Conservation (phyloP, 2,797 vertebrate species). For the Mallotus villosus region DNA sequence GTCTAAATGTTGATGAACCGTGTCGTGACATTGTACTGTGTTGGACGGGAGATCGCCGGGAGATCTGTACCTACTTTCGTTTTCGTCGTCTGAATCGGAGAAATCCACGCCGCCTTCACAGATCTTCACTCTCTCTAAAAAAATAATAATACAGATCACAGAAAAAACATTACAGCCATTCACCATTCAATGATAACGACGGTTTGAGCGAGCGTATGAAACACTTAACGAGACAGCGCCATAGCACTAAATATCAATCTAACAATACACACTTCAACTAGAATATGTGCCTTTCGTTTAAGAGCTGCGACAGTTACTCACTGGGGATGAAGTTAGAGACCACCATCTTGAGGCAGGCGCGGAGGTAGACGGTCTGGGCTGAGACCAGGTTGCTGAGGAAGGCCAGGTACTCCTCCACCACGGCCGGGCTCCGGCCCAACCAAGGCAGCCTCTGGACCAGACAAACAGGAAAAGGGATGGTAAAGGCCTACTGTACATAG, state of each 20-base stretch:
- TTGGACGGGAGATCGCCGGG: not conserved
- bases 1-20: no score
- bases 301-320: constrained; percentile 53
- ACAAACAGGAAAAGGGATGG: not conserved
- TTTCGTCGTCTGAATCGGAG: constrained; percentile 94
- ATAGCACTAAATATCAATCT: no score
- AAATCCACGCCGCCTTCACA: constrained; percentile 87
- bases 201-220: no score
- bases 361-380: constrained; percentile 92
- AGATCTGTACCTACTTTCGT: constrained; percentile 81
- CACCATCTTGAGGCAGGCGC: constrained; percentile 87
- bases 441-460: constrained; percentile 82
- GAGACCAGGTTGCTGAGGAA: constrained; percentile 95
- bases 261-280: no score
- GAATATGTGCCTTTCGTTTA: not conserved
- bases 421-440: constrained; percentile 82
- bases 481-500: not conserved
- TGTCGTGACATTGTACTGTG: no score
- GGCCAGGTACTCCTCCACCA: constrained; percentile 91
- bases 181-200: not conserved
- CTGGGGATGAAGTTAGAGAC: constrained; percentile 84
- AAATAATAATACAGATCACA: constrained; percentile 6
- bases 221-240: no score
- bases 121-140: constrained; percentile 82
- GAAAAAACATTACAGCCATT: not conserved